phyloP scores from a whole-genome alignment of 2,888 invertebrate genomes.

The Trypoxylon attenuatum region DNA sequence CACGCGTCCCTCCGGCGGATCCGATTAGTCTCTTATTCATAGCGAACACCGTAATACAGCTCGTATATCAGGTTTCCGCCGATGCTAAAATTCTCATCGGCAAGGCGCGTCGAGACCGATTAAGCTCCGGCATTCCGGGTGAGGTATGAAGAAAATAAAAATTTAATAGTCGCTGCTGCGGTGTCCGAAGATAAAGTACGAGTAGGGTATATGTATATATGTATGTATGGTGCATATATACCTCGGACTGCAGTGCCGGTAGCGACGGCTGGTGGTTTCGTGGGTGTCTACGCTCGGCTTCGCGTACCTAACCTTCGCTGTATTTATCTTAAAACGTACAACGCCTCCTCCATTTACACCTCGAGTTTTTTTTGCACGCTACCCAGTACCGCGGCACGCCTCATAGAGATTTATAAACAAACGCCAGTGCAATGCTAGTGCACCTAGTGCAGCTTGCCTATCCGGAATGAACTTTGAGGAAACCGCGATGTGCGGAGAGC shows the following conservation, averaged over 20 bases:
- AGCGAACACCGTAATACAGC: neutral
- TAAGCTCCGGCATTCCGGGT: conserved; percentile 10
- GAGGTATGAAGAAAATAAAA: conserved; percentile 38
- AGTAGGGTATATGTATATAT: neutral
- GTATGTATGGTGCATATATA: too few species aligned
- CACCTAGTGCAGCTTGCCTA: too few species aligned
- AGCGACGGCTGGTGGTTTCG: neutral
- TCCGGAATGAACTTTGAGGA: neutral
- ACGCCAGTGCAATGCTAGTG: neutral
- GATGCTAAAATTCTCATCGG: conserved; percentile 25
- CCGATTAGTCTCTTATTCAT: neutral
- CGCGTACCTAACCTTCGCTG: neutral
- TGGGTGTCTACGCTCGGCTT: neutral
- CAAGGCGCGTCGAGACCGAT: conserved; percentile 3
- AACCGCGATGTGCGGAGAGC: conserved; percentile 4
- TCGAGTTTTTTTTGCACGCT: neutral
- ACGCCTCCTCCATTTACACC: conserved; percentile 10
- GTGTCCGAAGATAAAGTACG: conserved; percentile 18
- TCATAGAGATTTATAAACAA: conserved; percentile 24
- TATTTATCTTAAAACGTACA: conserved; percentile 16
- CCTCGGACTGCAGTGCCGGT: neutral
- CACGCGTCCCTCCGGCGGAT: conserved; percentile 3
- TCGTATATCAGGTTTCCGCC: too few species aligned
- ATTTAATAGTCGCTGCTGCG: conserved; percentile 24
- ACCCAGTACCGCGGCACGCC: neutral